These are phyloP conservation scores for Zeuzera pyrina DNA, from an alignment of 2,888 invertebrate species.

Conservation along the genomic window DNA sequence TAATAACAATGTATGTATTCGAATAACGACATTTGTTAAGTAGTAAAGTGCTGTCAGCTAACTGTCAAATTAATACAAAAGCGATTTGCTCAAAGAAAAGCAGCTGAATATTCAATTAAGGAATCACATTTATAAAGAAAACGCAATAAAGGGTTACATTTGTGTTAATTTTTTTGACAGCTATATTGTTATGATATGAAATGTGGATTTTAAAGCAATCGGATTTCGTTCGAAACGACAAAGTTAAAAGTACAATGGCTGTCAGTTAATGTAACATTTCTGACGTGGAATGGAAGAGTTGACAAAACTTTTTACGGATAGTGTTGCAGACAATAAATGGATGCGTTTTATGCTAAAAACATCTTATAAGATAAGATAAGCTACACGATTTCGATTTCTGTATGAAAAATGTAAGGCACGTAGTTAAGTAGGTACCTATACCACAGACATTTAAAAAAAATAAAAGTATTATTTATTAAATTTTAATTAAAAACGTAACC, in stretches of 20 bases:
- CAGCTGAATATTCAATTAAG: conserved; percentile 55
- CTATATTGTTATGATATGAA: conserved; percentile 32
- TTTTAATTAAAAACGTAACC: no score
- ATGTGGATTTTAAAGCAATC: conserved; percentile 33
- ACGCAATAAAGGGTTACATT: conserved; percentile 42
- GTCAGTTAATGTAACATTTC: conserved; percentile 28
- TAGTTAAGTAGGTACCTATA: no score
- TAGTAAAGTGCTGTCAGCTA: conserved; percentile 54
- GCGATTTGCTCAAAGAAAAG: conserved; percentile 39
- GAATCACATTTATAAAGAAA: conserved; percentile 24
- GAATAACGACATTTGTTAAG: no score
- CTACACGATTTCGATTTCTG: no score
- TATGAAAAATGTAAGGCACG: no score
- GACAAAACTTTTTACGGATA: conserved; percentile 15
- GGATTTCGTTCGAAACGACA: conserved; percentile 23
- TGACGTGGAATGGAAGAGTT: conserved; percentile 22
- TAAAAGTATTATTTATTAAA: no score
- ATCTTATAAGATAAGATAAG: no score
- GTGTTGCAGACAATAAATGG: not conserved
- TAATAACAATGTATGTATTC: no score
- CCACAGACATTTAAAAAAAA: no score
- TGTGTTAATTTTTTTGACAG: conserved; percentile 48
- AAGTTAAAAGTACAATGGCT: conserved; percentile 20
- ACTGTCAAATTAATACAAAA: conserved; percentile 61
- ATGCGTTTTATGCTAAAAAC: not conserved